These are phyloP conservation scores for Tenodera sinensis DNA, from an alignment of 2,888 invertebrate genomes.

Conservation along the genomic window DNA sequence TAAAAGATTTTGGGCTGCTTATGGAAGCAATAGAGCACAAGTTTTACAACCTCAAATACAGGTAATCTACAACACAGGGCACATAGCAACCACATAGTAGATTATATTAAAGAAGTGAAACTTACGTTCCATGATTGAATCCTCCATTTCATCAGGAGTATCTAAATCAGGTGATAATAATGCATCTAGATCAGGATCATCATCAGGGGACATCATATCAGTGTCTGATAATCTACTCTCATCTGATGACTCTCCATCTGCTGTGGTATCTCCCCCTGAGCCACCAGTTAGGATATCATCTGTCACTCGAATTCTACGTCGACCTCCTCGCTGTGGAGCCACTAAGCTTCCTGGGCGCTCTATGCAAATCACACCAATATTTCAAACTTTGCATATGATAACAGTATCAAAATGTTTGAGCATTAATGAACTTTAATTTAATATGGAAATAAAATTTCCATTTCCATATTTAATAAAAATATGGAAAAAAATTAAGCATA, in stretches of 20 bases:
- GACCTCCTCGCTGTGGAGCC: constrained; percentile 28
- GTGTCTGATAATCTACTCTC: constrained; percentile 25
- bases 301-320: constrained; percentile 40
- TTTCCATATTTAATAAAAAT: no score
- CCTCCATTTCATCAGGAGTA: constrained; percentile 48
- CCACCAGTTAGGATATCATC: constrained; percentile 39
- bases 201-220: constrained; percentile 42
- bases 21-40: no score
- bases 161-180: constrained; percentile 45
- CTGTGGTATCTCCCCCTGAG: constrained; percentile 35
- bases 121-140: constrained; percentile 45
- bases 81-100: no score
- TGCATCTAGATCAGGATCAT: constrained; percentile 47
- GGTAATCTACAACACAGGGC: no score
- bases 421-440: background rate
- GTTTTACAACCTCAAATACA: no score
- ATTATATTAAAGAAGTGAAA: no score
- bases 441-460: no score
- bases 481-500: background rate
- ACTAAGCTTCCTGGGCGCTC: constrained; percentile 37
- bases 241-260: constrained; percentile 30
- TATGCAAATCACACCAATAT: constrained; percentile 13
- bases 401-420: background rate
- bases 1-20: no score
- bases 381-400: background rate